Conservation (phyloP, 2,888 invertebrate species). For the Harpagoxenus sublaevis region DNA sequence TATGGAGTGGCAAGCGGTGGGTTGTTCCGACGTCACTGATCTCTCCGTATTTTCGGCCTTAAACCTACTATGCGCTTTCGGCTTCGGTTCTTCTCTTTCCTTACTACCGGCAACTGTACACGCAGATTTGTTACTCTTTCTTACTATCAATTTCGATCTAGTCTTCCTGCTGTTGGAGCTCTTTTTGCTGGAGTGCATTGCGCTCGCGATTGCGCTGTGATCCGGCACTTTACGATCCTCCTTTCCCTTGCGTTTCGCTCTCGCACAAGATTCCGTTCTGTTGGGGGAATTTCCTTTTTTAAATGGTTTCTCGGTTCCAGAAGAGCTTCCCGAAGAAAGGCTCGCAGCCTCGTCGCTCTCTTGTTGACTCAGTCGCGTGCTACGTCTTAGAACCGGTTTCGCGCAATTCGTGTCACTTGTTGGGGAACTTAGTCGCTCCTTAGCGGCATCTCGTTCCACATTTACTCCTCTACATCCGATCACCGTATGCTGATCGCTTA, state of each 20-base stretch:
- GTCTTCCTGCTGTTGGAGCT: slow-evolving; percentile 70
- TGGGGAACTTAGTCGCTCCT: slow-evolving; percentile 64
- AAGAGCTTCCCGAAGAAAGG: slow-evolving; percentile 19
- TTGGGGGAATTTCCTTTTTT: slow-evolving; percentile 63
- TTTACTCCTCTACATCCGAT: slow-evolving; percentile 54
- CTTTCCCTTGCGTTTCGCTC: slow-evolving; percentile 71
- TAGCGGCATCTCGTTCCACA: slow-evolving; percentile 57
- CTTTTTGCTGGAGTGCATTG: slow-evolving; percentile 68
- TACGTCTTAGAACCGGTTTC: slow-evolving; percentile 80
- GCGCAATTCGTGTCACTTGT: slow-evolving; percentile 61
- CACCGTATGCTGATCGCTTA: slow-evolving; percentile 69
- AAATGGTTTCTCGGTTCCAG: slow-evolving; percentile 54
- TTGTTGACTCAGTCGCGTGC: slow-evolving; percentile 82
- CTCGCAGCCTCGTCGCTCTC: slow-evolving; percentile 79
- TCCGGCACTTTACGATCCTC: slow-evolving; percentile 79
- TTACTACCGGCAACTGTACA: slow-evolving; percentile 63
- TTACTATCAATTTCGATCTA: slow-evolving; percentile 73
- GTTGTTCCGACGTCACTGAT: slow-evolving; percentile 55
- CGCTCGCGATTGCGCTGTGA: slow-evolving; percentile 36
- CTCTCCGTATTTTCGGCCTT: slow-evolving; percentile 63
- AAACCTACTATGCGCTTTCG: slow-evolving; percentile 60
- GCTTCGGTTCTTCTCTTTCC: slow-evolving; percentile 65
- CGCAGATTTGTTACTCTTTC: slow-evolving; percentile 58
- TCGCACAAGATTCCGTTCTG: slow-evolving; percentile 62
- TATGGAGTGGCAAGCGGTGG: slow-evolving; percentile 42